Evolutionary conservation across 1,140 invertebrate species (phyloP), one percentile per base, ranked within the genome.

Genomic region (Drosophila malerkotliana): DNA sequence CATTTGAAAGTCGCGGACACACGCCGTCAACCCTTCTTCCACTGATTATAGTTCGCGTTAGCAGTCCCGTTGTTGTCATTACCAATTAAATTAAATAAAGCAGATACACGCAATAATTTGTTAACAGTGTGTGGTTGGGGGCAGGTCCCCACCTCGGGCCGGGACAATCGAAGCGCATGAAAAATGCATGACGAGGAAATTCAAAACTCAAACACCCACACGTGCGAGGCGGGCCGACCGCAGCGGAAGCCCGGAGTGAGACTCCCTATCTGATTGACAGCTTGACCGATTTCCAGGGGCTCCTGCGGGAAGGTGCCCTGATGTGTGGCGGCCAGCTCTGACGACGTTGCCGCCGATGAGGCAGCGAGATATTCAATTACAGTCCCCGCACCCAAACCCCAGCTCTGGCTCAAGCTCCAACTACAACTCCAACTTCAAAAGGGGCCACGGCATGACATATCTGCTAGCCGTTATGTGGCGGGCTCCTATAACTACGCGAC

Each of bases 131-230:
- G 34, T 4, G 32, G 9, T 3, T 3, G 32, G 32, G 28, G 21
- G 21, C 21, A 21, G 21, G 26, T 7, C 26, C 26, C 26, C 32
- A 32, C 32, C 32, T 1, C 26, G 26, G 26, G 26, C 26, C 1
- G 26, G 5, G 44, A 10, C 69, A 61, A 62, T 72, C 57, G 61
- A 64, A 72, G 21, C 45, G 66, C 73, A 87, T 87, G 45, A 88
- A 87, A 87, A 76, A 87, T 87, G 56, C 79, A 88, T 82, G 79
- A 87, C 72, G 56, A 68, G 78, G 82, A 85, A 85, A 85, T 60
- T 85, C 74, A 75, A 87, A 85, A 85, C 82, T 81, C 69, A 78
- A 75, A 82, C 82, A 81, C 61, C 55, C 74, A 64, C 69, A 54
- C 58, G 39, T 54, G 49, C 28, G 32, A 26, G 15, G 28, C 8